Percentiles rank a stretch among this genome's conserved stretches.
Conservation (phyloP, 2,888 invertebrate species). For the Sipunculus nudus region DNA sequence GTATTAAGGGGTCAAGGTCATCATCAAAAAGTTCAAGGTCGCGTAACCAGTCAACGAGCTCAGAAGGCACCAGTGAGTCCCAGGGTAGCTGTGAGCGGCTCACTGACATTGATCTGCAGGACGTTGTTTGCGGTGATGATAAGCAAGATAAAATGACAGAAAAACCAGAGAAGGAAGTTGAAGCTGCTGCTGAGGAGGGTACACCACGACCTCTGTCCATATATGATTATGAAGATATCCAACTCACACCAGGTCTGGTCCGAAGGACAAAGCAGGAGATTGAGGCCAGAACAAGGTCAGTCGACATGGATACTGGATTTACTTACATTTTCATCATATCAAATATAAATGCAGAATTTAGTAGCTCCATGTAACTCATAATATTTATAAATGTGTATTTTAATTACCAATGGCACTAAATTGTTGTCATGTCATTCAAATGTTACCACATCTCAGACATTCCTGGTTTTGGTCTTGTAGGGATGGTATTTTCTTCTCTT, state of each 20-base stretch:
- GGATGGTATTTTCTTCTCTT: too few species aligned
- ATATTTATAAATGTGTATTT: too few species aligned
- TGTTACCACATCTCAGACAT: too few species aligned
- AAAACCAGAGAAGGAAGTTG: not conserved
- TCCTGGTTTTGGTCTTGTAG: too few species aligned
- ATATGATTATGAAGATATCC: constrained; percentile 70
- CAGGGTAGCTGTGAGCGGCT: too few species aligned
- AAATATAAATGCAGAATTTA: not conserved
- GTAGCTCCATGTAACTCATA: too few species aligned
- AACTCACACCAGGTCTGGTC: constrained; percentile 77
- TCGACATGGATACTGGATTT: not conserved
- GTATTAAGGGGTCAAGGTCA: too few species aligned
- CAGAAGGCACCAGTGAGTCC: not conserved
- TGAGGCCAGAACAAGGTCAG: constrained; percentile 70
- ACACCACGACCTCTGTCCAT: constrained; percentile 10
- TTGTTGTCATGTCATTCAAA: too few species aligned
- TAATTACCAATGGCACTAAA: too few species aligned
- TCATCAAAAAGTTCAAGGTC: too few species aligned
- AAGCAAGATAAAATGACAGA: not conserved
- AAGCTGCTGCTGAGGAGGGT: not conserved
- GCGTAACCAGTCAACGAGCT: too few species aligned
- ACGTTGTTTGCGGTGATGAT: constrained; percentile 4
- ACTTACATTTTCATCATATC: not conserved
- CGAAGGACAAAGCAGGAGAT: constrained; percentile 72
- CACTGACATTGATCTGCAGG: too few species aligned